Evolutionary conservation across 2,888 invertebrate species (phyloP).

Genomic region (Lasioglossum morio): DNA sequence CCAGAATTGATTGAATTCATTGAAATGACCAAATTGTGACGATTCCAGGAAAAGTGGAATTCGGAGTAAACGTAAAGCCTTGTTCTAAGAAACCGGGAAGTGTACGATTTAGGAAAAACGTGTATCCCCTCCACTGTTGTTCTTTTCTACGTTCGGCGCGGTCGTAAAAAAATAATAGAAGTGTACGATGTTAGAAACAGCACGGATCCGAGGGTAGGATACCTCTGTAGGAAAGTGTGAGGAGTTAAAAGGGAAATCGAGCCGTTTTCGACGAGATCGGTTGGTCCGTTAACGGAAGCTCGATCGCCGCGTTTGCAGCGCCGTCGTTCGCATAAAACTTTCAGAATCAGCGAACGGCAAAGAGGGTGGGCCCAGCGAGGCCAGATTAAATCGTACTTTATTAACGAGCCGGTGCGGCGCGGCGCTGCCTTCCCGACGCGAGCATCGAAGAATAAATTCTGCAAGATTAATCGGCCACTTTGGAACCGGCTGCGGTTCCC

Average conservation of each 20-base stretch:
- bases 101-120: too few species aligned
- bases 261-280: background rate
- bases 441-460: constrained; percentile 40
- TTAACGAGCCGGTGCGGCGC: constrained; percentile 6
- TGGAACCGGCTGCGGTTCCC: constrained; percentile 7
- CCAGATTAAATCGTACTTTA: constrained; percentile 36
- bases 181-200: too few species aligned
- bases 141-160: too few species aligned
- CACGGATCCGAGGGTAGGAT: too few species aligned
- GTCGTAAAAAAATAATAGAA: too few species aligned
- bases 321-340: constrained; percentile 19
- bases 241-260: background rate
- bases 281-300: background rate
- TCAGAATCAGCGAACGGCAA: constrained; percentile 12
- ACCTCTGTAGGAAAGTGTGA: background rate
- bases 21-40: too few species aligned
- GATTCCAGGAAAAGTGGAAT: too few species aligned
- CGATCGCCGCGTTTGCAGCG: constrained; percentile 6
- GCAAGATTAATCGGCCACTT: constrained; percentile 29
- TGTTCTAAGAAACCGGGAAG: too few species aligned
- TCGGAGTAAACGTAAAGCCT: too few species aligned
- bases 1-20: background rate
- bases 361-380: background rate
- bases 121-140: too few species aligned
- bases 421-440: constrained; percentile 8